Evolutionary conservation across 2,888 invertebrate species (phyloP).

Genomic region (Spilosoma lubricipeda): DNA sequence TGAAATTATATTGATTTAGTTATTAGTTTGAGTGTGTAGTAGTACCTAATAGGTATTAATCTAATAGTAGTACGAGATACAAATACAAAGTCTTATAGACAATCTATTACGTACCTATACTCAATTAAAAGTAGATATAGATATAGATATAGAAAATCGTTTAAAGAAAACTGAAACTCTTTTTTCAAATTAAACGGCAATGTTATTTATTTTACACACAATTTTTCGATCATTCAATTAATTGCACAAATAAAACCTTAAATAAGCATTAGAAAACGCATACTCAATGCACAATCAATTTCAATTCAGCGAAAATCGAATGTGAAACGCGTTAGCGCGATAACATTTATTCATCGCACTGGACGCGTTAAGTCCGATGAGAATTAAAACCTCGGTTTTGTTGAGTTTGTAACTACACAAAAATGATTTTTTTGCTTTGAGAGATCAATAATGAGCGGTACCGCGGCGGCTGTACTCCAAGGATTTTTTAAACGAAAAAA

Average conservation of each 20-base stretch:
- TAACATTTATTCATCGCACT: not conserved
- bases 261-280: not conserved
- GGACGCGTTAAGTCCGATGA: not conserved
- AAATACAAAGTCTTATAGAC: not conserved
- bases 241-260: not conserved
- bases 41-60: too few species aligned
- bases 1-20: too few species aligned
- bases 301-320: not conserved
- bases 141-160: too few species aligned
- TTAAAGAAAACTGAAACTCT: not conserved
- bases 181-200: not conserved
- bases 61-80: too few species aligned
- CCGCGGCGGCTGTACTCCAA: slow-evolving; percentile 23
- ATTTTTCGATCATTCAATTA: not conserved
- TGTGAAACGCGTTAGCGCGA: not conserved
- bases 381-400: not conserved
- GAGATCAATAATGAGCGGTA: slow-evolving; percentile 41
- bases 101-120: not conserved
- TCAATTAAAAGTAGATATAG: not conserved
- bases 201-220: not conserved
- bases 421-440: slow-evolving; percentile 25
- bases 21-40: too few species aligned
- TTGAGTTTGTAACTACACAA: slow-evolving; percentile 11
- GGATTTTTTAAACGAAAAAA: slow-evolving; percentile 67
- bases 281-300: not conserved